phyloP scores from a whole-genome alignment of 1,140 invertebrate species.

The Drosophila saltans region DNA sequence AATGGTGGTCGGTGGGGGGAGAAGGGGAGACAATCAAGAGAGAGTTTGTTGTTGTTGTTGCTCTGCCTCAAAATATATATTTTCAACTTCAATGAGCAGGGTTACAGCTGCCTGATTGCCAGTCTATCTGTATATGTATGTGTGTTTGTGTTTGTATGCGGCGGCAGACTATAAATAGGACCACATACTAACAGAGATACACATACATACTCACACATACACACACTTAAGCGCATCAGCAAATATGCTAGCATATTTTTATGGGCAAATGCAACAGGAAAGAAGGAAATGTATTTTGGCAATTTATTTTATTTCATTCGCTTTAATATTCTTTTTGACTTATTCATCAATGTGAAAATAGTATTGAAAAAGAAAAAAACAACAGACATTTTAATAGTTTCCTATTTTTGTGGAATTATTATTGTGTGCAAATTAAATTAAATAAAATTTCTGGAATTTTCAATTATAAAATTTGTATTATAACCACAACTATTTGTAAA shows the following conservation, averaged over 20 bases:
- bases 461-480: constrained; percentile 18
- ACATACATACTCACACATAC: neutral
- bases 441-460: constrained; percentile 17
- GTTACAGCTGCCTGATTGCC: constrained; percentile 32
- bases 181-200: neutral
- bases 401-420: constrained; percentile 22
- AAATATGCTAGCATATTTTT: constrained; percentile 50
- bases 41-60: constrained; percentile 37
- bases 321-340: no score
- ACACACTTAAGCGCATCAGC: neutral
- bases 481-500: neutral
- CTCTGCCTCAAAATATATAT: constrained; percentile 48
- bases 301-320: constrained; percentile 43
- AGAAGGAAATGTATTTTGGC: constrained; percentile 31
- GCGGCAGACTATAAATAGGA: constrained; percentile 8
- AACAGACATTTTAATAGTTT: constrained; percentile 32
- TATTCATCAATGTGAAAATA: neutral
- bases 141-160: neutral
- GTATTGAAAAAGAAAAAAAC: constrained; percentile 14
- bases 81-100: constrained; percentile 44
- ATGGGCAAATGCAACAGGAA: constrained; percentile 28
- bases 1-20: constrained; percentile 15
- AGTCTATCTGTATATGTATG: neutral
- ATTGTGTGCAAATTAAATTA: constrained; percentile 37
- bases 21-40: constrained; percentile 17